Evolutionary conservation across 2,888 invertebrate genomes (phyloP), one percentile per base, ranked within the genome.

Genomic region (Miltochrista miniata): DNA sequence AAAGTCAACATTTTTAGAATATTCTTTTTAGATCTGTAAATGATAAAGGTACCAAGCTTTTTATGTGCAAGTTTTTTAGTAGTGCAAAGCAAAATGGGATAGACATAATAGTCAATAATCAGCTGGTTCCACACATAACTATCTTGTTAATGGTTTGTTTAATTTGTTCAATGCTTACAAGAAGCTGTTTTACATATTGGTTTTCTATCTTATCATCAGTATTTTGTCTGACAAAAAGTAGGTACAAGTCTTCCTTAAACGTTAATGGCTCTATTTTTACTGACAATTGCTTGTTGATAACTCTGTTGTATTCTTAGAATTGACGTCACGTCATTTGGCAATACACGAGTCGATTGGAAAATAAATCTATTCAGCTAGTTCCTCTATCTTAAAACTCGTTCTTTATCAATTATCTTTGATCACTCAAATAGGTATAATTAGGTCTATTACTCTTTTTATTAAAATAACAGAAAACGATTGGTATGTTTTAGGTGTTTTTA

Each of bases 271-370:
- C 67, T 69, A 71, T 67, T 71, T 64, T 67, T 64, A 67, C 69
- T 61, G 61, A 67, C 61, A 70, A 67, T 67, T 54, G 70, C 50
- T 65, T 60, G 54, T 54, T 54, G 61, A 70, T 69, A 63, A 69
- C 63, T 61, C 54, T 69, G 41, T 63, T 45, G 56, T 57, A 31
- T 24, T 24, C 31, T 2, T 5, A 56, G 60, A 45, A 47, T 50
- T 68, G 61, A 72, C 73, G 69, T 72, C 69, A 72, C 51, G 42
- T 46, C 45, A 55, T 47, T 72, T 72, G 63, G 68, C 66, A 69
- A 52, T 49, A 52, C 43, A 42, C 54, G 46, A 52, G 42, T 58
- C 35, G 54, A 59, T 61, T 66, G 59, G 56, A 61, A 59, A 61
- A 71, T 59, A 70, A 64, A 64, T 64, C 64, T 56, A 49, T 45